phyloP scores from a whole-genome alignment of 2,797 vertebrate genomes.

The Hypotaenidia okinawae region DNA sequence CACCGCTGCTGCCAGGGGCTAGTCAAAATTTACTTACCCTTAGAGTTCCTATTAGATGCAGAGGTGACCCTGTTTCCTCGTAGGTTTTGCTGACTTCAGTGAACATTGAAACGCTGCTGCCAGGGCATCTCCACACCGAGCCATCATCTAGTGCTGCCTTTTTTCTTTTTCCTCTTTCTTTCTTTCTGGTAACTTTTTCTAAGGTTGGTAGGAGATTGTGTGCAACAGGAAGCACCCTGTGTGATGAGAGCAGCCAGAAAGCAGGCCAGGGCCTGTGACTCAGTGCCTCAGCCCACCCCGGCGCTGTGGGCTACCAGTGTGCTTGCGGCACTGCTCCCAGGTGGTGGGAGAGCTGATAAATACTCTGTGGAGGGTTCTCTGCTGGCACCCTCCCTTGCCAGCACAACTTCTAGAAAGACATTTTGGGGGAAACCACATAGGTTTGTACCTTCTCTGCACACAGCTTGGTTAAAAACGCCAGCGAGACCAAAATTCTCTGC shows the following conservation, averaged over 20 bases:
- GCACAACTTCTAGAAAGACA: not conserved
- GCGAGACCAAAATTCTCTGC: not conserved
- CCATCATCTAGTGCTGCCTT: not conserved
- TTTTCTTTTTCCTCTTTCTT: not conserved
- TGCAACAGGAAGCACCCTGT: slow-evolving; percentile 54
- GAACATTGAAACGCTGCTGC: no score
- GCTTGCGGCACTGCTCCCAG: not conserved
- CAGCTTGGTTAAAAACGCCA: not conserved
- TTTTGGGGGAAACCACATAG: not conserved
- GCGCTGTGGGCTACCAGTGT: not conserved
- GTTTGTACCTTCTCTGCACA: not conserved
- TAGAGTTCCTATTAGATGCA: not conserved
- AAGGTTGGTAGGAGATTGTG: not conserved
- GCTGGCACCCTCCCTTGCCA: not conserved
- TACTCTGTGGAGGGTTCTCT: not conserved
- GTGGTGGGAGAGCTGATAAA: not conserved
- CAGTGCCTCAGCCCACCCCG: not conserved
- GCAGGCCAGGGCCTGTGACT: slow-evolving; percentile 44
- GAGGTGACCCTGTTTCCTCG: not conserved
- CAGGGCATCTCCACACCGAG: no score
- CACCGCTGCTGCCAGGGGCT: not conserved
- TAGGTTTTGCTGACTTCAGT: not conserved
- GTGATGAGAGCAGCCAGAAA: not conserved
- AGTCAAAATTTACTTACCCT: not conserved
- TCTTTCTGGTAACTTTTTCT: slow-evolving; percentile 6